These are phyloP conservation scores for Tetranychus cinnabarinus DNA, from an alignment of 1,140 invertebrate species.

Conservation along the genomic window DNA sequence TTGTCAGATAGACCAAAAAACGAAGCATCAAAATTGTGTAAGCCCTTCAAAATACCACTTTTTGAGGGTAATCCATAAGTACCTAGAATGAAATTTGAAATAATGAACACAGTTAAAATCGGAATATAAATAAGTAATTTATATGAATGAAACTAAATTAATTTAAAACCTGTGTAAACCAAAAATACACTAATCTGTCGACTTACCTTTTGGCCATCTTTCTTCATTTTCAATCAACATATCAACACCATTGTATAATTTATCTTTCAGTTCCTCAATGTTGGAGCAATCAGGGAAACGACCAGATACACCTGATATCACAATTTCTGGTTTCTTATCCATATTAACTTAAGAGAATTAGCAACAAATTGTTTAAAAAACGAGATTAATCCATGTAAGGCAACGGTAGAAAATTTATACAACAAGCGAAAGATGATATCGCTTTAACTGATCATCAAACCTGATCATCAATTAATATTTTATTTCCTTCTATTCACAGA, in stretches of 20 bases:
- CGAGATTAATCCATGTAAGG: neutral
- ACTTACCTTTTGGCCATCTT: constrained; percentile 16
- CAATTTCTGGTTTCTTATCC: constrained; percentile 38
- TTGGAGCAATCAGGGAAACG: constrained; percentile 62
- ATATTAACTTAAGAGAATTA: neutral
- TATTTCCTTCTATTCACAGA: neutral
- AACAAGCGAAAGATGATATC: neutral
- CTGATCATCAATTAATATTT: neutral
- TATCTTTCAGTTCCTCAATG: constrained; percentile 64
- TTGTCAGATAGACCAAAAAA: constrained; percentile 51
- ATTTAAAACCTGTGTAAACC: constrained; percentile 31
- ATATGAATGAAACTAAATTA: constrained; percentile 28
- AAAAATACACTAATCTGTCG: neutral
- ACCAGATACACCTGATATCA: constrained; percentile 67
- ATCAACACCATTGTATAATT: constrained; percentile 58
- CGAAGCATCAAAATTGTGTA: constrained; percentile 64
- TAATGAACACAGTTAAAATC: constrained; percentile 51
- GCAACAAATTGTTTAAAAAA: neutral
- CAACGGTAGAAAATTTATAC: neutral
- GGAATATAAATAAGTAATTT: constrained; percentile 62
- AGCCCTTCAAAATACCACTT: constrained; percentile 39
- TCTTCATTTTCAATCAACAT: constrained; percentile 25
- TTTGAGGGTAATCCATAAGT: constrained; percentile 26
- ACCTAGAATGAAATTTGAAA: constrained; percentile 54
- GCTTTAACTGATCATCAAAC: neutral